phyloP scores from a whole-genome alignment of 2,797 vertebrate species.

The Pseudotriccus pelzelni region DNA sequence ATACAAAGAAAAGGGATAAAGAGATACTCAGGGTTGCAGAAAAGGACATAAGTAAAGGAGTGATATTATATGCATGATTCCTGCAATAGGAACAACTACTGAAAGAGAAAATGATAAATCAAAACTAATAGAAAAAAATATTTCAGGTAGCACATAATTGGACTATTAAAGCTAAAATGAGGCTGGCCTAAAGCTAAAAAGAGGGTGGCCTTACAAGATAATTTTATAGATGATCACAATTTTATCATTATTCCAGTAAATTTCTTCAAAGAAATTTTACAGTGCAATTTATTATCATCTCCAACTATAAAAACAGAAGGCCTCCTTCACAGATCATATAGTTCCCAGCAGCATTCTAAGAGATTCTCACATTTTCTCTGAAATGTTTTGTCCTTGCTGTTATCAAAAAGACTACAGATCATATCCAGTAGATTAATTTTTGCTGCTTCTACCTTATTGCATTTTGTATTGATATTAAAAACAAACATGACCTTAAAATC shows the following conservation, averaged over 20 bases:
- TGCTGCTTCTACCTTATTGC: not conserved
- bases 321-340: not conserved
- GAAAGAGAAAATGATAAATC: not conserved
- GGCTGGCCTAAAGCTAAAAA: not conserved
- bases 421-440: constrained; percentile 15
- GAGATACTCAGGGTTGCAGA: not conserved
- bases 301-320: not conserved
- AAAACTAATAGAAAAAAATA: not conserved
- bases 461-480: not conserved
- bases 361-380: not conserved
- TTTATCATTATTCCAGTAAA: not conserved
- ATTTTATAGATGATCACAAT: not conserved
- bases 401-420: not conserved
- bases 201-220: not conserved
- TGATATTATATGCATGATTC: not conserved
- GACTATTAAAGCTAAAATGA: not conserved
- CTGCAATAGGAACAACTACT: not conserved
- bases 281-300: not conserved
- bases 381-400: not conserved
- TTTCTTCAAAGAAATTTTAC: not conserved
- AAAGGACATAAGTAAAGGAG: not conserved
- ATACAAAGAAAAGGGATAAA: not conserved
- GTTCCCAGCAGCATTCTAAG: not conserved
- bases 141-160: not conserved
- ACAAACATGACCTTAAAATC: not conserved